Base-by-base conservation (phyloP, 2,888 invertebrate genomes). In the Cosmorhoe ocellata region DNA sequence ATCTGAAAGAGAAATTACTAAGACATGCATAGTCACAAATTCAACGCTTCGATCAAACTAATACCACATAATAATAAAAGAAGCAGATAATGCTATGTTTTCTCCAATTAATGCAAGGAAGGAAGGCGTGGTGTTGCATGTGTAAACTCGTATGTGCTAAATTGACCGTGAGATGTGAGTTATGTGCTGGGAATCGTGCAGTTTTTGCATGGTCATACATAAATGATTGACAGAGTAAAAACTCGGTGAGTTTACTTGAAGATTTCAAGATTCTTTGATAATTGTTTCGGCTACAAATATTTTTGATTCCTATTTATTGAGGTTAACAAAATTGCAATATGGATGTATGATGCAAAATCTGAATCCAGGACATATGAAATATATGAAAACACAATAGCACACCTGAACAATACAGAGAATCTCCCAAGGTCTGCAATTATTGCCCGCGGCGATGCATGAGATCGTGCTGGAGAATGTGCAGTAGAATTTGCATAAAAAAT, bases 21-120 rank as follows among this genome's bases (percentile, higher is more conserved):
- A 10, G 30, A 30, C 32, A 38, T 51, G 32, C 14, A 10, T 37
- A 33, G n/a, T 26, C 9, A 38, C 34, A 28, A 24, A 47, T 28
- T 61, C 58, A 61, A 72, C 69, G 69, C 70, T 33, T 28, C 10
- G 27, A 32, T 28, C 14, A 51, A 13, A 27, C 24, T 53, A 22
- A 48, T 52, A 43, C 18, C 13, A 41, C 36, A 34, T 24, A 44
- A 51, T 51, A 41, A 43, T 37, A 13, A 33, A 7, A 31, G 31
- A 48, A 45, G 44, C 48, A 48, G 48, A 48, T 53, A 48, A 48
- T 44, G 31, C 18, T 34, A 37, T 36, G 44, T 53, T 48, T 50
- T 50, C 50, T 39, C 48, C 37, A 41, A 53, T 53, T 44, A 53
- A 28, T 30, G 48, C 39, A 22, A 44, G 48, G 53, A 53, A 53